A percentile compares a stretch with the other conserved stretches of the same genome.
Conservation (phyloP, 2,888 invertebrate species). For the Hydrotaea diabolus region DNA sequence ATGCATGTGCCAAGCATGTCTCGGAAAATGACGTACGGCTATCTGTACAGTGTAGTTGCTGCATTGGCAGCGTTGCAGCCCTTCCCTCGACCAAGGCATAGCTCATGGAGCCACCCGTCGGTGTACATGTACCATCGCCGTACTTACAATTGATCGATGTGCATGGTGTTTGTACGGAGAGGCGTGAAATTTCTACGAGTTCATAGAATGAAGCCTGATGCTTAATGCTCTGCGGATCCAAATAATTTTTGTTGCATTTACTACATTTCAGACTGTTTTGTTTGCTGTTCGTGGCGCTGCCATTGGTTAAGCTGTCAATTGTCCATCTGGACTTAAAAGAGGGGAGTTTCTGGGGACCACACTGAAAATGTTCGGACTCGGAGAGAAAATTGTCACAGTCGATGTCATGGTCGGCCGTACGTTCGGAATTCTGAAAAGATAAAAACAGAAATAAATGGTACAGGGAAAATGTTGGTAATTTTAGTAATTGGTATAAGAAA, state of each 20-base stretch:
- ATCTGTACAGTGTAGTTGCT: conserved; percentile 74
- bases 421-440: conserved; percentile 76
- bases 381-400: conserved; percentile 78
- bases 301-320: conserved; percentile 32
- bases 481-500: too few species aligned
- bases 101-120: conserved; percentile 39
- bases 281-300: conserved; percentile 64
- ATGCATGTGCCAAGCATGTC: conserved; percentile 71
- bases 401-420: conserved; percentile 76
- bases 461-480: too few species aligned
- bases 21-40: conserved; percentile 74
- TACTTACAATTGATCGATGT: conserved; percentile 76
- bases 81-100: conserved; percentile 54
- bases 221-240: conserved; percentile 64
- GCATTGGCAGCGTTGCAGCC: conserved; percentile 68
- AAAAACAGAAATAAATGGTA: not conserved
- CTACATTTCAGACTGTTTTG: conserved; percentile 72
- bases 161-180: conserved; percentile 76
- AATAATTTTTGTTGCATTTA: conserved; percentile 71
- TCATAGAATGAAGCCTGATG: conserved; percentile 78
- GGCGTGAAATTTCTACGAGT: conserved; percentile 77
- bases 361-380: conserved; percentile 77
- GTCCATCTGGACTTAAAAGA: conserved; percentile 74
- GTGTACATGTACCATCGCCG: conserved; percentile 68
- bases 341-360: conserved; percentile 71